Evolutionary conservation across 2,113 vertebrate genomes (phyloP).

Genomic region (Semicossyphus pulcher): DNA sequence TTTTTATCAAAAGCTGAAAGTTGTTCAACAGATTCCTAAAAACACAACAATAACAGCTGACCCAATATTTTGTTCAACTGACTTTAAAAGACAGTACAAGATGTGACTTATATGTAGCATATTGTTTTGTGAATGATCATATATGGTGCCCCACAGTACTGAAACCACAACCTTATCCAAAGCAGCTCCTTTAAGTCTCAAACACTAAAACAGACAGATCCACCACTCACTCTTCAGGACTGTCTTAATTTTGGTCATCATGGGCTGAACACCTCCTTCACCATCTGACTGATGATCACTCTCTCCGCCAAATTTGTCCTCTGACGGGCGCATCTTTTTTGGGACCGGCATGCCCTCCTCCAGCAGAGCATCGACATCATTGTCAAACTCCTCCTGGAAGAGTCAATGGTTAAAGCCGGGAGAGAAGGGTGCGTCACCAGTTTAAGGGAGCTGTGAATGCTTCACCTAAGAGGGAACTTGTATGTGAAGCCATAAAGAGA

Average conservation of each 20-base stretch:
- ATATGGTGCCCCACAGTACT: background rate
- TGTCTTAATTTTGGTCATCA: constrained; percentile 99
- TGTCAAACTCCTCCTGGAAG: constrained; percentile 99
- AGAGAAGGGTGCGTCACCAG: constrained; percentile 31
- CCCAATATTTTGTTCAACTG: too few species aligned
- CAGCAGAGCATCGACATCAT: constrained; percentile 96
- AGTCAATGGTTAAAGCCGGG: constrained; percentile 73
- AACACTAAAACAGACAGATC: constrained; percentile 2
- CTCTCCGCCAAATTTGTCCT: constrained; percentile 91
- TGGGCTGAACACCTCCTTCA: constrained; percentile 95
- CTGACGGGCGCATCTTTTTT: constrained; percentile 91
- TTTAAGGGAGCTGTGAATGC: background rate
- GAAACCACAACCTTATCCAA: background rate
- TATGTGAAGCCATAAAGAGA: background rate
- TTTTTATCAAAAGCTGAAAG: too few species aligned
- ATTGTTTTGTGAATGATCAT: too few species aligned
- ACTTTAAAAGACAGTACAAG: too few species aligned
- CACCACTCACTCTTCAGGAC: constrained; percentile 96
- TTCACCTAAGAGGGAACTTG: background rate
- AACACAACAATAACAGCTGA: too few species aligned
- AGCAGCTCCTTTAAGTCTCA: background rate
- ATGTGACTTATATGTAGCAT: too few species aligned
- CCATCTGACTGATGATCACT: constrained; percentile 96
- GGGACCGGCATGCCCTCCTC: constrained; percentile 96
- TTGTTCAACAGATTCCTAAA: too few species aligned